Conservation (phyloP, 2,888 invertebrate species). For the Tenodera sinensis region DNA sequence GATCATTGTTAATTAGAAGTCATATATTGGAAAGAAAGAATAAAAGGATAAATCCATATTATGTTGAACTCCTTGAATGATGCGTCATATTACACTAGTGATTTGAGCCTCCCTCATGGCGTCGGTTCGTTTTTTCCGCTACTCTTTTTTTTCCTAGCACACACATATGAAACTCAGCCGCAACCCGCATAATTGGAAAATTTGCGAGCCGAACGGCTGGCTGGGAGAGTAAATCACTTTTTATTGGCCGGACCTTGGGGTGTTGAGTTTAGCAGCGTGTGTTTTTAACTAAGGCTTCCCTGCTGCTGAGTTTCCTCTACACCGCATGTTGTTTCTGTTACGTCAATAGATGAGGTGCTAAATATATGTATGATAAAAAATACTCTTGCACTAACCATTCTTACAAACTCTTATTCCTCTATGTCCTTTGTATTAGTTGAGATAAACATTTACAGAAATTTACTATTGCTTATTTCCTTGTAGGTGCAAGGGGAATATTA, state of each 20-base stretch:
- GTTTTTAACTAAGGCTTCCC: not conserved
- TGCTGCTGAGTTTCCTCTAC: not conserved
- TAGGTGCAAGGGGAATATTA: too few species aligned
- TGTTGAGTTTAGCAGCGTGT: not conserved
- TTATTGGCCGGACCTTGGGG: not conserved
- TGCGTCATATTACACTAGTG: not conserved
- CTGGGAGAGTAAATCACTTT: not conserved
- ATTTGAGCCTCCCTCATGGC: not conserved
- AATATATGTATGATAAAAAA: too few species aligned
- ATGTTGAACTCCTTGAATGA: not conserved
- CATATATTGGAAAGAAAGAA: not conserved
- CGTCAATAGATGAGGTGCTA: too few species aligned
- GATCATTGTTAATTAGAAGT: not conserved
- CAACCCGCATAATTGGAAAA: not conserved
- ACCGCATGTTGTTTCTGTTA: not conserved
- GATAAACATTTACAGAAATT: too few species aligned
- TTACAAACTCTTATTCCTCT: too few species aligned
- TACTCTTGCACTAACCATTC: too few species aligned
- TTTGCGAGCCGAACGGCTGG: not conserved
- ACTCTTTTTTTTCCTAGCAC: not conserved
- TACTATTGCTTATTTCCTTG: too few species aligned
- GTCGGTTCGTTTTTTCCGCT: too few species aligned
- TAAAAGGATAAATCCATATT: not conserved
- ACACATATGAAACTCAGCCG: not conserved
- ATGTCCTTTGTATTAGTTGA: too few species aligned